Conservation (phyloP, 2,113 vertebrate genomes). For the Chiloscyllium plagiosum region DNA sequence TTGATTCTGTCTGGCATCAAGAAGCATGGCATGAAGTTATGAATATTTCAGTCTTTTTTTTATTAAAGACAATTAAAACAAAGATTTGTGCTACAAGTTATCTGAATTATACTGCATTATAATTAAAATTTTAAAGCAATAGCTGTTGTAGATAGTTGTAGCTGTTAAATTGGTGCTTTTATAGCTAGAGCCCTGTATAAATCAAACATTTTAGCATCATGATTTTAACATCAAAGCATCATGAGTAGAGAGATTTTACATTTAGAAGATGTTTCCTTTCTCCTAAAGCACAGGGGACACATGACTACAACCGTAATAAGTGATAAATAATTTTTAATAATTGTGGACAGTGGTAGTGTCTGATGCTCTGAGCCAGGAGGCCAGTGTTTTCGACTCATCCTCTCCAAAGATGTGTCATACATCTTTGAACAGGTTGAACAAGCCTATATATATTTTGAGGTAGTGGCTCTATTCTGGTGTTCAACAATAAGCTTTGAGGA, state of each 20-base stretch:
- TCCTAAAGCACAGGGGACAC: constrained; percentile 9
- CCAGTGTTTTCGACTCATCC: too few relatives aligned
- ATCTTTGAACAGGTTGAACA: too few relatives aligned
- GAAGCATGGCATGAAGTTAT: constrained; percentile 86
- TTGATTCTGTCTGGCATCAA: constrained; percentile 70
- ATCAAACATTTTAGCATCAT: background rate
- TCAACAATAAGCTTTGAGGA: background rate
- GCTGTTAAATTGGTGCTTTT: constrained; percentile 29
- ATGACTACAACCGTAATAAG: constrained; percentile 5
- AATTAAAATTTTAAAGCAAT: constrained; percentile 30
- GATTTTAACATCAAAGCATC: background rate
- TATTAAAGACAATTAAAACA: constrained; percentile 71
- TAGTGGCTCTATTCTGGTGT: too few relatives aligned
- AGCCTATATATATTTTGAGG: too few relatives aligned
- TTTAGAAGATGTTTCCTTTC: background rate
- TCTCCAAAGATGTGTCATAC: too few relatives aligned
- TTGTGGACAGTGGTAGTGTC: too few relatives aligned
- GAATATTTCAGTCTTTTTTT: constrained; percentile 71
- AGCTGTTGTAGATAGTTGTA: background rate
- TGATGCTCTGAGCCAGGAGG: too few relatives aligned
- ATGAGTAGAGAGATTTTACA: background rate
- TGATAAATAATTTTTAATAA: constrained; percentile 15
- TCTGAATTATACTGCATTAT: constrained; percentile 6
- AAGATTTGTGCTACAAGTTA: constrained; percentile 28
- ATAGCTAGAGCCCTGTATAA: constrained; percentile 28